Percentiles rank a stretch among this genome's conserved stretches.
Evolutionary conservation across 92 coral and sea anemone species (phyloP).

Genomic region (Heliopora coerulea): DNA sequence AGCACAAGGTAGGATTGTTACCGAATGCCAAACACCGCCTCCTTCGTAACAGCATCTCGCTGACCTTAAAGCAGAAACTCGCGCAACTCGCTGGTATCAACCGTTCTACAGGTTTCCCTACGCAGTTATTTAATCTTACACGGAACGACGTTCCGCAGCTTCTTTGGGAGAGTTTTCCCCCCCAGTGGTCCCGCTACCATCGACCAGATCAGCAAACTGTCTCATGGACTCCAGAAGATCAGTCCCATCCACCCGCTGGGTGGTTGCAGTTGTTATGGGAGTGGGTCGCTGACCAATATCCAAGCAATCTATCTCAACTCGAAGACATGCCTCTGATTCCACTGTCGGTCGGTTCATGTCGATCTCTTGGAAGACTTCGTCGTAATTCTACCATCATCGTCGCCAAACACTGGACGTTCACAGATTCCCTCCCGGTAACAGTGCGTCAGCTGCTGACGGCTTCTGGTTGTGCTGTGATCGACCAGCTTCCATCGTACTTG

Average conservation of each 20-base stretch:
- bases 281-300: constrained; percentile 56
- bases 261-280: constrained; percentile 69
- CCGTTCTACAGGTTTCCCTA: background rate
- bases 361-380: constrained; percentile 53
- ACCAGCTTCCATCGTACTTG: constrained; percentile 49
- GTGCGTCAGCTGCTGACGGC: constrained; percentile 50
- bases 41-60: constrained; percentile 50
- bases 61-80: constrained; percentile 38
- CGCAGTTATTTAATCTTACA: constrained; percentile 59
- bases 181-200: constrained; percentile 42
- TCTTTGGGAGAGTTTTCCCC: constrained; percentile 56
- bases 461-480: constrained; percentile 55
- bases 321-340: constrained; percentile 71
- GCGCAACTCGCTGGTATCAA: constrained; percentile 12
- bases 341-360: constrained; percentile 19
- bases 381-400: constrained; percentile 53
- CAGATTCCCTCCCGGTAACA: constrained; percentile 37
- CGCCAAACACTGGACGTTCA: constrained; percentile 18
- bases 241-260: constrained; percentile 59
- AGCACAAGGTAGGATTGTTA: constrained; percentile 56
- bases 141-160: constrained; percentile 45
- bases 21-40: constrained; percentile 63
- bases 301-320: constrained; percentile 50
- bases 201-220: constrained; percentile 14
- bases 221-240: constrained; percentile 61